Conservation (phyloP, 2,888 invertebrate species). For the Dryocosmus kuriphilus region DNA sequence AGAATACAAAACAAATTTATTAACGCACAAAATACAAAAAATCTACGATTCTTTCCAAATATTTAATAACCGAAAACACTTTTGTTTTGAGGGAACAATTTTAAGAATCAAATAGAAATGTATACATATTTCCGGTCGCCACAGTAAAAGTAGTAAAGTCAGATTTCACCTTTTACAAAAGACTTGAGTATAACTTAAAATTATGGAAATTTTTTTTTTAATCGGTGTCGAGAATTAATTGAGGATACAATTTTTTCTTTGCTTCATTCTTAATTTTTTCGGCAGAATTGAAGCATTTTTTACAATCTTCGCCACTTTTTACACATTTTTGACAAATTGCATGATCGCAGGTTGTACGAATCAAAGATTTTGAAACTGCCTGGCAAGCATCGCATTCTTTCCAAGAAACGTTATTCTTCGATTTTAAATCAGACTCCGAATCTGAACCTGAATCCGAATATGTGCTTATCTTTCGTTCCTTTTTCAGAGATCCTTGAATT, state of each 20-base stretch:
- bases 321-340: constrained; percentile 31
- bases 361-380: constrained; percentile 19
- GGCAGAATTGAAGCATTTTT: background rate
- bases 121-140: background rate
- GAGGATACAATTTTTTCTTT: background rate
- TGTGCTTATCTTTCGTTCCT: background rate
- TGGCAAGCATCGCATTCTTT: constrained; percentile 21
- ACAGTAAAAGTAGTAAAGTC: background rate
- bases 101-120: background rate
- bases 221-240: background rate
- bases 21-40: background rate
- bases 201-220: background rate
- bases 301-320: constrained; percentile 9
- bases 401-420: background rate
- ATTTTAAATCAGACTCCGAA: background rate
- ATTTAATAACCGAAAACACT: background rate
- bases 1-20: background rate
- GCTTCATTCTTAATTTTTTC: background rate
- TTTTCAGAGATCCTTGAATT: background rate
- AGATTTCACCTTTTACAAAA: background rate
- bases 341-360: constrained; percentile 25
- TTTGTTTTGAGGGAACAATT: too few relatives aligned
- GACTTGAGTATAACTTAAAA: background rate
- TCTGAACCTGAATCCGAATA: background rate
- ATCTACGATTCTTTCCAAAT: background rate